Conservation (phyloP, 2,888 invertebrate genomes). For the Eupithecia inturbata region DNA sequence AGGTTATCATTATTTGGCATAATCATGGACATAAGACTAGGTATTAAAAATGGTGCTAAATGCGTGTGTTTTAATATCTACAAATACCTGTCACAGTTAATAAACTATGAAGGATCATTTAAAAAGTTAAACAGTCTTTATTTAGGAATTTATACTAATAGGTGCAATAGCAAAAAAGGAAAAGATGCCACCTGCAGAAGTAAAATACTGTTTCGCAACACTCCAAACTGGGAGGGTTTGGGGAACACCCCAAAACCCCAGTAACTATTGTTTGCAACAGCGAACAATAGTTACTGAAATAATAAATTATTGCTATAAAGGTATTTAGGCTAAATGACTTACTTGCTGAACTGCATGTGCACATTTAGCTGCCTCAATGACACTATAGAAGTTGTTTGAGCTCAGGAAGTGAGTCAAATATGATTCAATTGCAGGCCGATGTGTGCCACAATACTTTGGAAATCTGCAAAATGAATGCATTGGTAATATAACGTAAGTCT, state of each 20-base stretch:
- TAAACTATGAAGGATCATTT: no score
- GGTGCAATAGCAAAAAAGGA: no score
- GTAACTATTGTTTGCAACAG: no score
- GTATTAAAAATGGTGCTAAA: neutral
- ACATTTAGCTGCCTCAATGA: slow-evolving; percentile 75
- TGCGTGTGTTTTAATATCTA: neutral
- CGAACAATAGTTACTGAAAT: no score
- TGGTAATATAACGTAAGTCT: neutral
- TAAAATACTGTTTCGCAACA: no score
- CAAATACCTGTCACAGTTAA: neutral
- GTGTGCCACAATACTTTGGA: slow-evolving; percentile 72
- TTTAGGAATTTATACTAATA: no score
- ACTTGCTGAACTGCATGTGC: slow-evolving; percentile 75
- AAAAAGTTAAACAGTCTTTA: no score
- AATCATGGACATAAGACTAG: neutral
- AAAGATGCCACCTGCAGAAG: no score
- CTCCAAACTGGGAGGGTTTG: no score
- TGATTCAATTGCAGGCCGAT: slow-evolving; percentile 65
- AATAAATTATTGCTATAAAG: no score
- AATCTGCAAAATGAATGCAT: slow-evolving; percentile 56
- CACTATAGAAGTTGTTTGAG: slow-evolving; percentile 62
- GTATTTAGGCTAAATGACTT: slow-evolving; percentile 26
- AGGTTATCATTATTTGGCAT: neutral
- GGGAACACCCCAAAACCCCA: no score
- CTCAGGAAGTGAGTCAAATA: slow-evolving; percentile 62